These are phyloP conservation scores for Prunella strophiata DNA, from an alignment of 2,797 vertebrate species.

Conservation along the genomic window DNA sequence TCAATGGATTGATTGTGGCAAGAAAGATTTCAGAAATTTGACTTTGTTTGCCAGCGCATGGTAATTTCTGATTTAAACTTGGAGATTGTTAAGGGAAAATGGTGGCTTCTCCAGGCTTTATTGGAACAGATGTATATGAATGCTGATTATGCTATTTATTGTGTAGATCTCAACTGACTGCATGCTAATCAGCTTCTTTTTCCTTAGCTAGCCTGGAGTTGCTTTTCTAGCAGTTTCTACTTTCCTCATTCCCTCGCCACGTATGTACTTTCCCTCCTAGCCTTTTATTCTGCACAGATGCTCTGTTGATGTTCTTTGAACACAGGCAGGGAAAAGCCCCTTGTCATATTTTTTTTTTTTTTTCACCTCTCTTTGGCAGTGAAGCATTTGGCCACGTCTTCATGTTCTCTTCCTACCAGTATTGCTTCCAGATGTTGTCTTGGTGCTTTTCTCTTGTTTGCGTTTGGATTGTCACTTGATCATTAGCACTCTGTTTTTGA, in stretches of 20 bases:
- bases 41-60: not conserved
- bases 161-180: not conserved
- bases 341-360: not conserved
- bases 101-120: not conserved
- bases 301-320: constrained; percentile 2
- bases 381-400: constrained; percentile 53
- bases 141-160: not conserved
- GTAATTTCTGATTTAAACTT: not conserved
- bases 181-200: not conserved
- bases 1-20: not conserved
- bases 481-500: constrained; percentile 30
- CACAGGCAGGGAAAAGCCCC: constrained; percentile 37
- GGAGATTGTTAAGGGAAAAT: not conserved
- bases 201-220: not conserved
- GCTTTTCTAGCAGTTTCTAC: constrained; percentile 18
- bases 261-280: not conserved
- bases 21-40: not conserved
- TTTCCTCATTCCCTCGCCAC: not conserved
- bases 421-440: constrained; percentile 72
- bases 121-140: not conserved
- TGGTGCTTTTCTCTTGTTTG: constrained; percentile 14
- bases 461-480: not conserved
- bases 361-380: not conserved
- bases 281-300: not conserved
- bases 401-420: constrained; percentile 9